These are phyloP conservation scores for Amphipyra tragopoginis DNA, from an alignment of 2,888 invertebrate species.

Conservation along the genomic window DNA sequence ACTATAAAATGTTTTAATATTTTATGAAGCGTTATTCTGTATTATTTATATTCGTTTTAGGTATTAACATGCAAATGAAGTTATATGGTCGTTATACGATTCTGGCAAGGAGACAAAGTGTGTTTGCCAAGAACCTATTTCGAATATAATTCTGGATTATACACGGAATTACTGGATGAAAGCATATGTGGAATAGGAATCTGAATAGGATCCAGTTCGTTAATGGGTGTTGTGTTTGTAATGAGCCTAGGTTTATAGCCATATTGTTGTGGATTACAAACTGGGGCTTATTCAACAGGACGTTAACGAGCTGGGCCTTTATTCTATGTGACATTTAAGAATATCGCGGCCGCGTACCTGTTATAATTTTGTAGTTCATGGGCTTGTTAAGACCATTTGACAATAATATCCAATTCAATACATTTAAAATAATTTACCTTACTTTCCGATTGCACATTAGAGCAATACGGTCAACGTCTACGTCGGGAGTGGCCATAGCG, in stretches of 20 bases:
- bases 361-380: too few relatives aligned
- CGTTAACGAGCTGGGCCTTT: too few relatives aligned
- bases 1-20: neutral
- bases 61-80: constrained; percentile 31
- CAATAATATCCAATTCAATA: too few relatives aligned
- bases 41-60: constrained; percentile 15
- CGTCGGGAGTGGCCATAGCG: too few relatives aligned
- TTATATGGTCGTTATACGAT: constrained; percentile 3
- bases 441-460: too few relatives aligned
- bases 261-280: neutral
- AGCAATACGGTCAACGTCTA: too few relatives aligned
- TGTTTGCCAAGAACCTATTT: constrained; percentile 14
- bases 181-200: neutral
- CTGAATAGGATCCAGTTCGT: neutral
- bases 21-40: constrained; percentile 1
- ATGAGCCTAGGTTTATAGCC: neutral
- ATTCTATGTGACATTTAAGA: too few relatives aligned
- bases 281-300: too few relatives aligned
- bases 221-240: neutral
- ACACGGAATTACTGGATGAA: neutral
- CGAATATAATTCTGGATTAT: constrained; percentile 4
- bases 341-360: too few relatives aligned
- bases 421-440: too few relatives aligned
- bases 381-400: too few relatives aligned
- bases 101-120: constrained; percentile 24